Percentiles rank a stretch among this genome's conserved stretches.
Conservation (phyloP, 2,113 vertebrate genomes). For the Pyxicephalus adspersus region DNA sequence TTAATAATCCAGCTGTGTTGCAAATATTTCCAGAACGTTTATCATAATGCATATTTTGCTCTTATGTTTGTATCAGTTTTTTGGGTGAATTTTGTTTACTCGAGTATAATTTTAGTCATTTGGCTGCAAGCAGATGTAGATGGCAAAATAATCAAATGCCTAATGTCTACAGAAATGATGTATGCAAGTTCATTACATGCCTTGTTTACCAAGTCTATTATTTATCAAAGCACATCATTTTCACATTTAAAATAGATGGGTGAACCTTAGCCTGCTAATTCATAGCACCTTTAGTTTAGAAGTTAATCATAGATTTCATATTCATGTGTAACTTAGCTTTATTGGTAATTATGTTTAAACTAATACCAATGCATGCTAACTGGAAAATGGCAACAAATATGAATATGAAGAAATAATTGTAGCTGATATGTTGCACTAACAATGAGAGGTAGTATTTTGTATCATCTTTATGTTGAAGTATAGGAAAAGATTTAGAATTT, state of each 20-base stretch:
- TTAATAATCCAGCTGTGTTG: conserved; percentile 5
- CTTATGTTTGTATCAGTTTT: conserved; percentile 6
- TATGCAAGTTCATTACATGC: conserved; percentile 22
- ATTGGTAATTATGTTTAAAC: too few relatives aligned
- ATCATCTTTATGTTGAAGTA: too few relatives aligned
- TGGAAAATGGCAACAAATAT: too few relatives aligned
- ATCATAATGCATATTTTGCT: conserved; percentile 2
- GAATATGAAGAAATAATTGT: too few relatives aligned
- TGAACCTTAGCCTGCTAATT: neutral
- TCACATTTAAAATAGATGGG: conserved; percentile 8
- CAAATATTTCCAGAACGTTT: neutral
- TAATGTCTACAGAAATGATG: conserved; percentile 13
- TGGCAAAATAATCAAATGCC: conserved; percentile 17
- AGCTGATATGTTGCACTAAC: too few relatives aligned
- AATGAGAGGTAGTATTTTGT: too few relatives aligned
- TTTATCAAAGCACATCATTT: conserved; percentile 26
- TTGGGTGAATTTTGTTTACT: conserved; percentile 16
- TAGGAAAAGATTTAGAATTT: too few relatives aligned
- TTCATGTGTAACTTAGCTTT: too few relatives aligned
- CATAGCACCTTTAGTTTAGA: neutral
- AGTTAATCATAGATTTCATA: too few relatives aligned
- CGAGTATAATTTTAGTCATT: conserved; percentile 5
- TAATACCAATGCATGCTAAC: too few relatives aligned
- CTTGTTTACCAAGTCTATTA: conserved; percentile 8
- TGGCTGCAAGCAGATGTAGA: neutral